Evolutionary conservation across 2,113 vertebrate species (phyloP).

Genomic region (Aleadryas rufinucha): DNA sequence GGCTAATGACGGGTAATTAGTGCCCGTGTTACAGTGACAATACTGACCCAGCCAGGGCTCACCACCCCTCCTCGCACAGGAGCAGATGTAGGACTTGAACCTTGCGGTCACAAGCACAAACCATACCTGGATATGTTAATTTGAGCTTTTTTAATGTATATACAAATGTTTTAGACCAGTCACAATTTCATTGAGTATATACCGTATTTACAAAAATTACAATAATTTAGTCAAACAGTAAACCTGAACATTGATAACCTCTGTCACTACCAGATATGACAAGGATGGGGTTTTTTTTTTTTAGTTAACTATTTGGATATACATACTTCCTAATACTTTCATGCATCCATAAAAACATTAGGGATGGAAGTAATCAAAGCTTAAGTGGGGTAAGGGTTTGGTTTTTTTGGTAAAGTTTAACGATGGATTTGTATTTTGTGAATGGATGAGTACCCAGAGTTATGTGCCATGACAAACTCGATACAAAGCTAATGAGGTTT

Average conservation of each 20-base stretch:
- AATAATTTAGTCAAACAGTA: constrained; percentile 71
- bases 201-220: constrained; percentile 81
- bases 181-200: constrained; percentile 72
- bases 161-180: constrained; percentile 78
- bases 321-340: constrained; percentile 66
- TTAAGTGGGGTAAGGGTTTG: constrained; percentile 31
- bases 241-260: constrained; percentile 71
- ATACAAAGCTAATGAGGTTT: constrained; percentile 69
- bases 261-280: constrained; percentile 69
- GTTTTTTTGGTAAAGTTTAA: constrained; percentile 66
- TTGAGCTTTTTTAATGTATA: constrained; percentile 78
- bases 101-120: background rate
- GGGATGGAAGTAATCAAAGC: constrained; percentile 49
- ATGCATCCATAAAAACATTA: constrained; percentile 67
- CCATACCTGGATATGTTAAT: constrained; percentile 41
- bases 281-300: constrained; percentile 27
- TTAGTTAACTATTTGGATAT: constrained; percentile 66
- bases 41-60: too few relatives aligned
- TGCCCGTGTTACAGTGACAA: too few relatives aligned
- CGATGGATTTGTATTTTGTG: constrained; percentile 49
- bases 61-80: rapidly evolving
- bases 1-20: rapidly evolving
- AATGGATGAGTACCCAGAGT: constrained; percentile 37
- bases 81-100: background rate
- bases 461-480: constrained; percentile 50